These are phyloP conservation scores for Dendrolimus punctatus DNA, from an alignment of 1,140 invertebrate genomes.

Conservation along the genomic window DNA sequence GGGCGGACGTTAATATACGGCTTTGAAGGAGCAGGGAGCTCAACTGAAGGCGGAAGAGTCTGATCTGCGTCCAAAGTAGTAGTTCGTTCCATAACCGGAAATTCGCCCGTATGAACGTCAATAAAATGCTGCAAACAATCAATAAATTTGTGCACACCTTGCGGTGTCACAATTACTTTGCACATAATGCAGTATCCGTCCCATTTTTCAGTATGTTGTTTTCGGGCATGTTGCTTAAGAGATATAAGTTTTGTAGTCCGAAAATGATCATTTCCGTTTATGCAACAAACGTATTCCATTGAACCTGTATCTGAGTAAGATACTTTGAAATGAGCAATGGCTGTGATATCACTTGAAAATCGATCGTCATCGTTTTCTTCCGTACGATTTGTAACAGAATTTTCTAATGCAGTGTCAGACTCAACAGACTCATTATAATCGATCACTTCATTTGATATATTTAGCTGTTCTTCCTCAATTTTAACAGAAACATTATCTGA, in stretches of 20 bases:
- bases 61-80: neutral
- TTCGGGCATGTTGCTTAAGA: slow-evolving; percentile 56
- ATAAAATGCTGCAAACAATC: slow-evolving; percentile 54
- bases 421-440: no score
- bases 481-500: neutral
- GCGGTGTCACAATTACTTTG: slow-evolving; percentile 54
- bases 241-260: slow-evolving; percentile 51
- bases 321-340: slow-evolving; percentile 55
- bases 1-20: slow-evolving; percentile 46
- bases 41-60: slow-evolving; percentile 1
- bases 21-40: slow-evolving; percentile 7
- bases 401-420: neutral
- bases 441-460: no score
- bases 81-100: slow-evolving; percentile 34
- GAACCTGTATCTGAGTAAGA: slow-evolving; percentile 27
- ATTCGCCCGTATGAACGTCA: slow-evolving; percentile 52
- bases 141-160: slow-evolving; percentile 45
- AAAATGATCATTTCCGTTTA: slow-evolving; percentile 51
- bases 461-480: neutral
- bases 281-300: slow-evolving; percentile 59
- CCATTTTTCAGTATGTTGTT: slow-evolving; percentile 53
- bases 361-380: neutral
- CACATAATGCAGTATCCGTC: slow-evolving; percentile 60
- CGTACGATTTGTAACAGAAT: neutral
- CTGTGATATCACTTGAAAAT: slow-evolving; percentile 31